phyloP scores from a whole-genome alignment of 2,797 vertebrate genomes.

The Odontamblyopus rebecca region DNA sequence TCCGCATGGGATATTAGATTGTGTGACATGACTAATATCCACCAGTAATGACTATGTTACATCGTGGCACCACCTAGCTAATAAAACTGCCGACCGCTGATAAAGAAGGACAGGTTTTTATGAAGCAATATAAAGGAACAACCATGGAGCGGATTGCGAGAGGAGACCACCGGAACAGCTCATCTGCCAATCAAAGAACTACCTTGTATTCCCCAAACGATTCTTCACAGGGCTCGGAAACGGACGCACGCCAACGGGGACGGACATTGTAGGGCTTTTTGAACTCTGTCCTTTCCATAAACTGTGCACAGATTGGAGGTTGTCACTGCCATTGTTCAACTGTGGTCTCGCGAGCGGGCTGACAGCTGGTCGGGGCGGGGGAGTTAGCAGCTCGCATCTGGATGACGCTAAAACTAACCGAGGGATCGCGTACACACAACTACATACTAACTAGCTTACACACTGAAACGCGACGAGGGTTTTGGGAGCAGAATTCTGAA shows the following conservation, averaged over 20 bases:
- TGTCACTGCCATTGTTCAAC: slow-evolving; percentile 53
- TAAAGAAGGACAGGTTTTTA: slow-evolving; percentile 28
- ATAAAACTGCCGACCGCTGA: slow-evolving; percentile 15
- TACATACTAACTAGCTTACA: slow-evolving; percentile 22
- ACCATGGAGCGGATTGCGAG: slow-evolving; percentile 20
- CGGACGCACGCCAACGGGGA: slow-evolving; percentile 41
- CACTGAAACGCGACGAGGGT: slow-evolving; percentile 10
- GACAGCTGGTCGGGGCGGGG: slow-evolving; percentile 54
- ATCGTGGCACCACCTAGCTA: slow-evolving; percentile 24
- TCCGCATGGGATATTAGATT: slow-evolving; percentile 36
- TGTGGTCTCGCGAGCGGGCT: slow-evolving; percentile 54
- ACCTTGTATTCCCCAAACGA: slow-evolving; percentile 30
- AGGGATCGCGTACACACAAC: slow-evolving; percentile 21
- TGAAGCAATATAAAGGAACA: slow-evolving; percentile 62
- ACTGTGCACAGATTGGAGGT: slow-evolving; percentile 47
- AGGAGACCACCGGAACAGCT: slow-evolving; percentile 28
- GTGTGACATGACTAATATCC: slow-evolving; percentile 48
- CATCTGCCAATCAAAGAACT: slow-evolving; percentile 42
- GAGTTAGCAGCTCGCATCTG: slow-evolving; percentile 45
- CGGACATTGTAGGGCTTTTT: slow-evolving; percentile 60
- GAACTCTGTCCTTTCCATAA: slow-evolving; percentile 56
- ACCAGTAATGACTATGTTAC: slow-evolving; percentile 28
- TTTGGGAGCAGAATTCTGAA: not conserved
- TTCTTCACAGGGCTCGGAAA: slow-evolving; percentile 55
- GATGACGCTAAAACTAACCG: slow-evolving; percentile 21